Base-by-base conservation (phyloP, 2,797 vertebrate genomes). In the Pteropus rufus region DNA sequence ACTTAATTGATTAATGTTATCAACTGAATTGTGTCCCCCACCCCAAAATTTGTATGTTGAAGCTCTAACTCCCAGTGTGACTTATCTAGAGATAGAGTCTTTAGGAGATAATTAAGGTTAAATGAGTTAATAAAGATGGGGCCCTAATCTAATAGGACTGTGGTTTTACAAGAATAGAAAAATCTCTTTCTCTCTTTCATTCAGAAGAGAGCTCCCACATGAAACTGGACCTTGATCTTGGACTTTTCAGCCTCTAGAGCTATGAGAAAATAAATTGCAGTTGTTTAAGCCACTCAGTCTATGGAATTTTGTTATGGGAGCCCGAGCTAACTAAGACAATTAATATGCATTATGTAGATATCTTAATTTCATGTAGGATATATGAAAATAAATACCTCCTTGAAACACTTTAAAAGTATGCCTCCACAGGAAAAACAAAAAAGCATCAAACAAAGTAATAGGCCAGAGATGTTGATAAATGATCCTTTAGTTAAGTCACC, bases 321-420 rank as follows among this genome's bases (percentile, higher is more conserved):
- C 56, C 18, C 26, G 41, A 85, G 31, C 14, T 79, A 36, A 84
- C 31, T 73, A 52, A 72, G 44, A 69, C 41, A 85, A 79, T 81
- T 95, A 89, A 64, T 96, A 91, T 91, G 10, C 5, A 49, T 60
- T 84, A 44, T 5, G 14, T 23, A 62, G 2, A 24, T 92, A 12
- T 81, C 73, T 97, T 96, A 94, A 92, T 86, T 79, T 64, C 88
- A 94, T 95, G 88, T 89, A 97, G 10, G 91, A 96, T 97, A 64
- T 95, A 79, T 70, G 52, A 87, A 26, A 97, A 94, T 92, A 91
- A 96, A 95, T 69, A 89, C 87, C 92, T 97, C 97, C 91, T 90
- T 96, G 39, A 97, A 97, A 98, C 97, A 46, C 36, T 97, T 97
- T 95, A 36, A 79, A 96, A 92, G 65, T 94, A 86, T 97, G 14